These are phyloP conservation scores for Brachionus koreanus DNA, from an alignment of 1,140 invertebrate genomes.

Conservation along the genomic window DNA sequence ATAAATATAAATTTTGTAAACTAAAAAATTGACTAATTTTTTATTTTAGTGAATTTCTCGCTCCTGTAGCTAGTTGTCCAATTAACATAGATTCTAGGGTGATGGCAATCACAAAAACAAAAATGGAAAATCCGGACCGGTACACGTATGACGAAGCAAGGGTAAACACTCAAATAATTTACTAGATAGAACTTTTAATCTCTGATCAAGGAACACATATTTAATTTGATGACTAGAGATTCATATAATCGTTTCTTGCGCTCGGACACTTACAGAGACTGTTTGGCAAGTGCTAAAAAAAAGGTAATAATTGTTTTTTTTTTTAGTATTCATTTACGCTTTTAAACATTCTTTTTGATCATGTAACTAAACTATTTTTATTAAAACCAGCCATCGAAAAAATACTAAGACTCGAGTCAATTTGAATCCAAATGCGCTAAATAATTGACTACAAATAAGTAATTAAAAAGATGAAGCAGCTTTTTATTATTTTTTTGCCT, in stretches of 20 bases:
- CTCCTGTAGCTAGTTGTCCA: conserved; percentile 85
- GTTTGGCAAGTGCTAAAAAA: conserved; percentile 33
- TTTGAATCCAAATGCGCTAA: not conserved
- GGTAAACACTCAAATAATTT: conserved; percentile 62
- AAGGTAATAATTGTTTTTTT: not conserved
- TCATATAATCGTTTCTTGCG: conserved; percentile 93
- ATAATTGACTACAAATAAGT: not conserved
- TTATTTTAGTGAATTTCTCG: conserved; percentile 75
- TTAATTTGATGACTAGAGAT: conserved; percentile 98
- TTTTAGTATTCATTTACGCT: not conserved
- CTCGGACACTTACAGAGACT: conserved; percentile 81
- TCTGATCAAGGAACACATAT: conserved; percentile 81
- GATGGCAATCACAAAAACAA: conserved; percentile 72
- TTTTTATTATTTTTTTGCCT: not conserved
- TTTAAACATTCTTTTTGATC: not conserved
- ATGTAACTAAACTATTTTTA: not conserved
- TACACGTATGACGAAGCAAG: conserved; percentile 96
- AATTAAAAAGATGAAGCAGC: not conserved
- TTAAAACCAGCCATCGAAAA: conserved; percentile 33
- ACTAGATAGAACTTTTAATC: not conserved
- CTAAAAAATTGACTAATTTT: conserved; percentile 16
- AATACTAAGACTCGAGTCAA: conserved; percentile 9
- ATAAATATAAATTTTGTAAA: too few relatives aligned
- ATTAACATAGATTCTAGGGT: conserved; percentile 86
- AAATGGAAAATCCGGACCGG: conserved; percentile 66